These are phyloP conservation scores for Drosophila neocordata DNA, from an alignment of 1,140 invertebrate genomes.

Conservation along the genomic window DNA sequence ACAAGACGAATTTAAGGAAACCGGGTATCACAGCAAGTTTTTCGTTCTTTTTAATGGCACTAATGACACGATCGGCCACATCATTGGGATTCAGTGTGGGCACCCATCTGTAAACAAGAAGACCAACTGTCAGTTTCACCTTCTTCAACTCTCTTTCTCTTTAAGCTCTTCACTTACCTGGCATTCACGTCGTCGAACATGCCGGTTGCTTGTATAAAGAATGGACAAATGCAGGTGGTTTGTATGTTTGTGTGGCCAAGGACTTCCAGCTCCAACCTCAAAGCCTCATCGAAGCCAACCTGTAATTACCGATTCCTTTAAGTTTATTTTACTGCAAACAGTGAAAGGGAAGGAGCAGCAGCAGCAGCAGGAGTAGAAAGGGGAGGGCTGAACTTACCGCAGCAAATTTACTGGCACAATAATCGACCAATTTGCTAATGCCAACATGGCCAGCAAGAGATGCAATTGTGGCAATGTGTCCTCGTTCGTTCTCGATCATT, in stretches of 20 bases:
- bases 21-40: conserved; percentile 90
- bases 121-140: conserved; percentile 47
- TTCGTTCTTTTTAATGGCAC: conserved; percentile 92
- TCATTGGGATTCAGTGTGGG: conserved; percentile 93
- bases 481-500: conserved; percentile 82
- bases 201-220: conserved; percentile 95
- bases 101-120: conserved; percentile 86
- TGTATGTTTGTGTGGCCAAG: conserved; percentile 89
- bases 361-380: not conserved
- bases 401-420: conserved; percentile 97
- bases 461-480: conserved; percentile 97
- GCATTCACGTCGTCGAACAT: conserved; percentile 96
- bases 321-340: not conserved
- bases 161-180: conserved; percentile 85
- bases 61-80: conserved; percentile 92
- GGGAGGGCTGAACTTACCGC: conserved; percentile 85
- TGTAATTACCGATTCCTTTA: conserved; percentile 54
- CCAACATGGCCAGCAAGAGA: conserved; percentile 95
- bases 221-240: conserved; percentile 96
- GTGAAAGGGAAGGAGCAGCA: not conserved
- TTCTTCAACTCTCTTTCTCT: conserved; percentile 3
- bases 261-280: conserved; percentile 89
- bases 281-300: conserved; percentile 93
- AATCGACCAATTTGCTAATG: conserved; percentile 94
- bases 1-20: conserved; percentile 86